Evolutionary conservation across 1,140 invertebrate species (phyloP), one percentile per base, ranked within the genome.

Genomic region (Drosophila erecta): DNA sequence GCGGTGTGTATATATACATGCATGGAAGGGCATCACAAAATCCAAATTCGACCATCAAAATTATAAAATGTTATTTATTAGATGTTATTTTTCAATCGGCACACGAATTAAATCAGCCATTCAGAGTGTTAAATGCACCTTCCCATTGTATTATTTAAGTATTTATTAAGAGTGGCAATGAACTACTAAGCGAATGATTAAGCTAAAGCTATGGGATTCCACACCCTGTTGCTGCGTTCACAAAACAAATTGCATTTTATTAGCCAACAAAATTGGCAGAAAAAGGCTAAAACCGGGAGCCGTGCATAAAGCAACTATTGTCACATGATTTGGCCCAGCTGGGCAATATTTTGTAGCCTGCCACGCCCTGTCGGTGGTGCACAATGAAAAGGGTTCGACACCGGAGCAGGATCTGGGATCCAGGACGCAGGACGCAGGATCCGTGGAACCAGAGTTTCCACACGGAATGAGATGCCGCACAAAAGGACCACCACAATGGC

Each of bases 371-470:
- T 46, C 35, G 69, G 41, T 55, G 57, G 50, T 57, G 53, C 47
- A 81, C 79, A 80, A 67, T 86, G 83, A 86, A 86, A 86, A 86
- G 83, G 83, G 83, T 86, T 86, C 83, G 83, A 86, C 81, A 70
- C 43, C 56, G 47, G 27, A 24, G 51, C 40, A 35, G 60, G 40
- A 49, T 17, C 14, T 12, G 54, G 40, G 27, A 30, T 35, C 14
- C 17, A 17, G 17, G 17, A 17, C 17, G 0, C 17, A 17, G 17
- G 17, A 17, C 1, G 14, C 27, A 15, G 56, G 43, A 38, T 24
- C 30, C 51, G 8, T 20, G 35, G 46, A 49, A 38, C 56, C 53
- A 49, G 50, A 14, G 33, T 33, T 33, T 51, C 6, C 1, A 17
- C 2, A n/a, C 24, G 73, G 66, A 72, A 61, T 60, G 76, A 71